These are phyloP conservation scores for Macropis europaea DNA, from an alignment of 2,888 invertebrate genomes.

Conservation along the genomic window DNA sequence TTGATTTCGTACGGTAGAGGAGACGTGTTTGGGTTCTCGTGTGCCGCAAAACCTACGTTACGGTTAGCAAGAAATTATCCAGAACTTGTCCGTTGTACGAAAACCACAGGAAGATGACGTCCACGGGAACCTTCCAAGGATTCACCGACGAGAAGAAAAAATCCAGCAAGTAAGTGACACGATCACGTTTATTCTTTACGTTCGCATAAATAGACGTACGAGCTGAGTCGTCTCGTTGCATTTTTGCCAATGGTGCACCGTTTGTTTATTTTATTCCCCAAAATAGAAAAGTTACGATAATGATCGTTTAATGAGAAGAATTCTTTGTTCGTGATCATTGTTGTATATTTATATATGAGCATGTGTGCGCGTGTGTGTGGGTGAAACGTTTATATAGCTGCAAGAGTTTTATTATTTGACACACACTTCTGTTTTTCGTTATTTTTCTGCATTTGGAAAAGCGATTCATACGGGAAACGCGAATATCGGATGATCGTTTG, in stretches of 20 bases:
- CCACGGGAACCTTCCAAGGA: slow-evolving; percentile 83
- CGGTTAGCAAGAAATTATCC: slow-evolving; percentile 32
- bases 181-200: slow-evolving; percentile 8
- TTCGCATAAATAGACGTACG: slow-evolving; percentile 7
- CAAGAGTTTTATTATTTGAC: slow-evolving; percentile 6
- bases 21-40: slow-evolving; percentile 64
- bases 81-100: not conserved
- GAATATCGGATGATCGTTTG: not conserved
- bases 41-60: slow-evolving; percentile 51
- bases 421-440: not conserved
- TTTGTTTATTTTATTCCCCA: slow-evolving; percentile 15
- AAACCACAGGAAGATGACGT: slow-evolving; percentile 81
- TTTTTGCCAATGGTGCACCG: slow-evolving; percentile 8
- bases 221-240: slow-evolving; percentile 1
- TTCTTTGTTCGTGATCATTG: not conserved
- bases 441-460: not conserved
- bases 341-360: too few relatives aligned
- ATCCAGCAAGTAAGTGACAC: slow-evolving; percentile 84
- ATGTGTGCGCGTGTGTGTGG: not conserved
- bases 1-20: slow-evolving; percentile 70
- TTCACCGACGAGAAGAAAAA: slow-evolving; percentile 83
- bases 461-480: not conserved
- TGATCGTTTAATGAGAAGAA: not conserved
- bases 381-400: not conserved
- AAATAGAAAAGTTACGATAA: not conserved